These are phyloP conservation scores for Pipra filicauda DNA, from an alignment of 2,113 vertebrate genomes.

Conservation along the genomic window DNA sequence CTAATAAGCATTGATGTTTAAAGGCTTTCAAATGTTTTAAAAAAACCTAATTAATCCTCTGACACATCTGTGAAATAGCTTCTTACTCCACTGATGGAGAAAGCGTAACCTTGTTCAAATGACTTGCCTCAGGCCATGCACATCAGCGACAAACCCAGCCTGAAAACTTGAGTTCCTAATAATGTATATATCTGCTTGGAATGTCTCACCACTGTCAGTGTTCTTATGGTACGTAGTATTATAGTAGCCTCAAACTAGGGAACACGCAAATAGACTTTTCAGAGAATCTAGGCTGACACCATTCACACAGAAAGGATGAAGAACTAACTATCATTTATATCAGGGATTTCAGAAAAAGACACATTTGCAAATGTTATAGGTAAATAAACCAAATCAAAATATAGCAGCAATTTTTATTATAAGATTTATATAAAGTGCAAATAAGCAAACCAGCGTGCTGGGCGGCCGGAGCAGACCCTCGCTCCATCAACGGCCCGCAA, in stretches of 20 bases:
- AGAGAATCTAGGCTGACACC: not conserved
- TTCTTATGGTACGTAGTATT: accelerated
- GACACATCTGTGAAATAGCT: not conserved
- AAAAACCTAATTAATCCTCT: not conserved
- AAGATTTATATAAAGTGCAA: too few relatives aligned
- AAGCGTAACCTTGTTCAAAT: not conserved
- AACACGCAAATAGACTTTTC: not conserved
- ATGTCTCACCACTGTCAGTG: accelerated
- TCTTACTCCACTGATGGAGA: not conserved
- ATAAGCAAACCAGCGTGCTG: too few relatives aligned
- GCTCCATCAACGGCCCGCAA: too few relatives aligned
- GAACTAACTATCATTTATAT: not conserved
- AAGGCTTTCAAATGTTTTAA: not conserved
- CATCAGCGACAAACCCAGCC: not conserved
- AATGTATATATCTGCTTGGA: not conserved
- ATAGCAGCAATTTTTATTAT: too few relatives aligned
- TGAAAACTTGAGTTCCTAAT: not conserved
- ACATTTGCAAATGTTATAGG: not conserved
- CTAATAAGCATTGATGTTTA: not conserved
- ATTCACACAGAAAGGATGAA: not conserved
- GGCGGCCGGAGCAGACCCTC: too few relatives aligned
- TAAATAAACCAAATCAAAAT: too few relatives aligned
- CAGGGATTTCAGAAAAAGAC: not conserved
- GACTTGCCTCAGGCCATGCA: not conserved
- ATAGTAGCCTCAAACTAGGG: not conserved